These are phyloP conservation scores for Synergus japonicus DNA, from an alignment of 2,888 invertebrate genomes.

Conservation along the genomic window DNA sequence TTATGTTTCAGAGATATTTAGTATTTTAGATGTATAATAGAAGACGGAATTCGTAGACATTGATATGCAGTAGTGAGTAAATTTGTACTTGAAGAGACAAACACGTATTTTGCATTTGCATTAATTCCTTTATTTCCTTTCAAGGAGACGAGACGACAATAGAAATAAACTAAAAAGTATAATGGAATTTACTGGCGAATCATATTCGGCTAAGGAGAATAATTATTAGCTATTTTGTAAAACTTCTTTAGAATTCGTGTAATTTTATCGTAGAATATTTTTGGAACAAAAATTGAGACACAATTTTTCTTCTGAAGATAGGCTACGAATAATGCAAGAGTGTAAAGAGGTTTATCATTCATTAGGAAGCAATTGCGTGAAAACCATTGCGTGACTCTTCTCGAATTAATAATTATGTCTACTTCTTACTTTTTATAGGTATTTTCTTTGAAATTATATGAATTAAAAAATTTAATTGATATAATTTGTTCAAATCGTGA, in stretches of 20 bases:
- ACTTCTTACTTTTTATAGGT: background rate
- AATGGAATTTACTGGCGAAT: background rate
- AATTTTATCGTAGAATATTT: background rate
- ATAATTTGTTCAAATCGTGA: background rate
- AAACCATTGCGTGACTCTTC: background rate
- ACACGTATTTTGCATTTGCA: conserved; percentile 22
- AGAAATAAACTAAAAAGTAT: background rate
- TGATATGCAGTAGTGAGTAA: background rate
- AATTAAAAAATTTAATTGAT: background rate
- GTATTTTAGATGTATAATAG: background rate
- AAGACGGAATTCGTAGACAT: conserved; percentile 22
- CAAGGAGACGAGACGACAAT: background rate
- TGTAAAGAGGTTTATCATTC: background rate
- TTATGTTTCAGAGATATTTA: background rate
- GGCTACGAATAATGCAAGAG: background rate
- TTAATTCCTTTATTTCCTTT: background rate
- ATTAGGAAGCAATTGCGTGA: background rate
- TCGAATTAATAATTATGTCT: background rate
- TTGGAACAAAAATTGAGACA: background rate
- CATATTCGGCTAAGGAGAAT: background rate
- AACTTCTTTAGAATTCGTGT: background rate
- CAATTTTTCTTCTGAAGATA: background rate
- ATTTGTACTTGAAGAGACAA: background rate
- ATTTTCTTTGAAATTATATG: background rate
- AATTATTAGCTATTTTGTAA: background rate